Conservation (phyloP, 2,797 vertebrate species). For the Euphonia xanthogaster region DNA sequence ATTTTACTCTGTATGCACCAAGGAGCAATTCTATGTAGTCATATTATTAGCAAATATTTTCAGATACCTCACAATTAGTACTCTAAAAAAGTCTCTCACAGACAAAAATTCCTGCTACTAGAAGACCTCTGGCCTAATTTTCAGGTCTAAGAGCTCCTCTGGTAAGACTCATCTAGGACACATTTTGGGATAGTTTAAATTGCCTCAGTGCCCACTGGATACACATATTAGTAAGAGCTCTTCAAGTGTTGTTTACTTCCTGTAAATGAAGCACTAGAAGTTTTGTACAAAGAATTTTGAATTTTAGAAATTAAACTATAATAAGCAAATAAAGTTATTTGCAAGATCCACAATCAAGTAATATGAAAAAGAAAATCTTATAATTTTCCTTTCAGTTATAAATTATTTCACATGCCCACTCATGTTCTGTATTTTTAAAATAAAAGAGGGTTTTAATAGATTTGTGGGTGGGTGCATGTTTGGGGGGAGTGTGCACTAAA, state of each 20-base stretch:
- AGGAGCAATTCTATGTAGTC: background rate
- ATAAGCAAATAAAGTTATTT: background rate
- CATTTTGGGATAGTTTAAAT: background rate
- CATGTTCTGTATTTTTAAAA: background rate
- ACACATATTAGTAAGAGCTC: background rate
- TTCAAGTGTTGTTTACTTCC: background rate
- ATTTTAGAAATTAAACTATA: background rate
- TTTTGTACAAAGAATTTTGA: background rate
- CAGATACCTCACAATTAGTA: background rate
- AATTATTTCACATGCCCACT: background rate
- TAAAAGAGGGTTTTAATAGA: background rate
- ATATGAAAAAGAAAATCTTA: background rate
- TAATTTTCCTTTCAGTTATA: background rate
- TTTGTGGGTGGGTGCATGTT: fast-evolving
- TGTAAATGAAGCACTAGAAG: background rate
- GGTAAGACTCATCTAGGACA: background rate
- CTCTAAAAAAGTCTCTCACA: background rate
- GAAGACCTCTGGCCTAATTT: background rate
- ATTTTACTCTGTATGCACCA: background rate
- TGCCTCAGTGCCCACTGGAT: background rate
- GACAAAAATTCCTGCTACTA: background rate
- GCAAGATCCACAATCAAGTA: background rate
- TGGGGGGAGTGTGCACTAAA: background rate
- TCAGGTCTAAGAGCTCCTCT: background rate
- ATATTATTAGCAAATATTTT: background rate